These are phyloP conservation scores for Pardalotus punctatus DNA, from an alignment of 2,113 vertebrate species.

Conservation along the genomic window DNA sequence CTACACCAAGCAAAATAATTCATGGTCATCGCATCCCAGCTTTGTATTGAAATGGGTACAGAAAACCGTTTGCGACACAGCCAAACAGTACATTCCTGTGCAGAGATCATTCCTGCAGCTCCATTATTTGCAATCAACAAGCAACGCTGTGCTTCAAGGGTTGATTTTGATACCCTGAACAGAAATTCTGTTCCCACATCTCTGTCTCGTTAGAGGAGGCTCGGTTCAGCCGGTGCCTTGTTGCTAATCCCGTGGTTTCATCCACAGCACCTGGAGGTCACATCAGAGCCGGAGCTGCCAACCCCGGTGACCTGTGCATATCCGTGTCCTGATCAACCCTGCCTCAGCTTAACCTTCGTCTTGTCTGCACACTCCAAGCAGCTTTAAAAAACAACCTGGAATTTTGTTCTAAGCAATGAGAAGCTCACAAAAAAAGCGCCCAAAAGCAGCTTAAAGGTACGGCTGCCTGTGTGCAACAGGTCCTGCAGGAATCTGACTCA, in stretches of 20 bases:
- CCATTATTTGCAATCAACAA: constrained; percentile 1
- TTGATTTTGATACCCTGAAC: background rate
- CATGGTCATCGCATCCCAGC: background rate
- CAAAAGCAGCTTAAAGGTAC: background rate
- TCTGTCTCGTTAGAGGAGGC: background rate
- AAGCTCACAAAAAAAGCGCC: background rate
- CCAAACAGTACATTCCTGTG: background rate
- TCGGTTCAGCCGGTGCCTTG: background rate
- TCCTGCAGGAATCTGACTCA: background rate
- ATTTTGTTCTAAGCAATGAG: background rate
- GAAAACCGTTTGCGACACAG: background rate
- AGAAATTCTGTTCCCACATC: background rate
- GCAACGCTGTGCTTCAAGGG: background rate
- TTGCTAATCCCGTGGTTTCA: background rate
- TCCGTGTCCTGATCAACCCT: background rate
- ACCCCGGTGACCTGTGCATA: background rate
- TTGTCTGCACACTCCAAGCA: background rate
- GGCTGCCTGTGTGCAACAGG: background rate
- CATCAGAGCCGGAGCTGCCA: background rate
- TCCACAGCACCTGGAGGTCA: background rate
- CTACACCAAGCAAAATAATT: background rate
- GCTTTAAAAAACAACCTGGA: background rate
- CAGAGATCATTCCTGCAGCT: background rate
- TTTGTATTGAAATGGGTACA: background rate
- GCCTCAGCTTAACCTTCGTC: background rate